A percentile compares a stretch with the other conserved stretches of the same genome.
Evolutionary conservation across 2,797 vertebrate species (phyloP).

Genomic region (Malacoctenus gilli): DNA sequence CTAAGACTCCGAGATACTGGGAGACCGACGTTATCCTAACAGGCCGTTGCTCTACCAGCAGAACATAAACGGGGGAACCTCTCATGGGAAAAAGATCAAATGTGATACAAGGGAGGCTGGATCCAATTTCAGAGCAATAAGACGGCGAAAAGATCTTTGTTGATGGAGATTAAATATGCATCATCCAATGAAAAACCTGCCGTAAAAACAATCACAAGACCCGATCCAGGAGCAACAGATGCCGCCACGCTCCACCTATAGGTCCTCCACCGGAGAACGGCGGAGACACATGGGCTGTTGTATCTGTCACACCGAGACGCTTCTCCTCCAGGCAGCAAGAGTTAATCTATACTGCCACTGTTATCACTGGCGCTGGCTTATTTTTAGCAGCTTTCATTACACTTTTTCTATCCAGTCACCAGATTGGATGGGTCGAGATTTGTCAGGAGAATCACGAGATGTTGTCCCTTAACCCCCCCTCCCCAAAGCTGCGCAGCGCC

Average conservation of each 20-base stretch:
- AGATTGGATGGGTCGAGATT: slow-evolving; percentile 70
- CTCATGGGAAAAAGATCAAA: slow-evolving; percentile 71
- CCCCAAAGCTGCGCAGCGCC: slow-evolving; percentile 47
- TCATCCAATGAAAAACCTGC: slow-evolving; percentile 59
- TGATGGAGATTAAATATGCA: slow-evolving; percentile 65
- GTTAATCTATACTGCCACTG: slow-evolving; percentile 74
- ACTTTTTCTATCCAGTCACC: slow-evolving; percentile 66
- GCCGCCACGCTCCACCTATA: slow-evolving; percentile 30
- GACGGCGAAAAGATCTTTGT: slow-evolving; percentile 60
- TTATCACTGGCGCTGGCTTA: slow-evolving; percentile 66
- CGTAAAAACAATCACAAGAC: slow-evolving; percentile 57
- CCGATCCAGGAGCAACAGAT: slow-evolving; percentile 46
- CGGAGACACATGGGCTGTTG: slow-evolving; percentile 32
- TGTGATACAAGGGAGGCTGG: slow-evolving; percentile 40
- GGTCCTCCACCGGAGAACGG: slow-evolving; percentile 30
- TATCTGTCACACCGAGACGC: slow-evolving; percentile 43
- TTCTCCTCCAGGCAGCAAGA: slow-evolving; percentile 54
- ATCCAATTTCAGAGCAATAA: slow-evolving; percentile 74
- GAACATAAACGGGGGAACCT: slow-evolving; percentile 53
- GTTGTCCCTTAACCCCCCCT: slow-evolving; percentile 67
- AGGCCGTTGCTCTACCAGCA: slow-evolving; percentile 57
- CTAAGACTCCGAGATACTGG: slow-evolving; percentile 44
- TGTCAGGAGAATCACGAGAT: slow-evolving; percentile 69
- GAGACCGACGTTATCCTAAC: slow-evolving; percentile 53
- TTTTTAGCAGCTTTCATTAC: slow-evolving; percentile 82